Evolutionary conservation across 37 sponge, comb jelly and placozoan genomes (phyloP).

Genomic region (Chondrilla cf. caribensis): DNA sequence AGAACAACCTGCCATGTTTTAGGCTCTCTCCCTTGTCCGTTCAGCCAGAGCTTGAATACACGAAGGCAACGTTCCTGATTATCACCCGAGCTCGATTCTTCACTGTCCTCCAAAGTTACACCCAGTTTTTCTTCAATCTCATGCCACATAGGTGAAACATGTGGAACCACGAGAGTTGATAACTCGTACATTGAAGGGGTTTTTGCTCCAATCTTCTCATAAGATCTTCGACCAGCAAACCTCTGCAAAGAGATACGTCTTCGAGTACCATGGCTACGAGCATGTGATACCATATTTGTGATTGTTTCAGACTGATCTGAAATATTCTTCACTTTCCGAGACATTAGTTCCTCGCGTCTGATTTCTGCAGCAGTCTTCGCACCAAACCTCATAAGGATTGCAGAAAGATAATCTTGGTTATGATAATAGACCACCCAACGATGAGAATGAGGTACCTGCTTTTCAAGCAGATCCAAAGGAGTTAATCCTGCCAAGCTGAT

Average conservation of each 20-base stretch:
- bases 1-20: conserved; percentile 24
- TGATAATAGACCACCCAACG: neutral
- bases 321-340: neutral
- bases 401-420: neutral
- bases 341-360: neutral
- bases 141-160: neutral
- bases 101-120: neutral
- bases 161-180: neutral
- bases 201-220: neutral
- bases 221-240: too few relatives aligned
- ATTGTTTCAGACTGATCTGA: neutral
- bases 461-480: neutral
- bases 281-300: neutral
- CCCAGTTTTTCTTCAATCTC: neutral
- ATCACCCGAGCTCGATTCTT: neutral
- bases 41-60: conserved; percentile 18
- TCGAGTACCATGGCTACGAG: too few relatives aligned
- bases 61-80: neutral
- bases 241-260: neutral
- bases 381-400: neutral
- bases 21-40: conserved; percentile 4
- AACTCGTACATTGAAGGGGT: neutral
- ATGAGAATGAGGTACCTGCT: neutral
- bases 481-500: neutral
- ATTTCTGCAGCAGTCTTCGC: neutral